phyloP scores from a whole-genome alignment of 2,113 vertebrate species.

The Furnarius figulus region DNA sequence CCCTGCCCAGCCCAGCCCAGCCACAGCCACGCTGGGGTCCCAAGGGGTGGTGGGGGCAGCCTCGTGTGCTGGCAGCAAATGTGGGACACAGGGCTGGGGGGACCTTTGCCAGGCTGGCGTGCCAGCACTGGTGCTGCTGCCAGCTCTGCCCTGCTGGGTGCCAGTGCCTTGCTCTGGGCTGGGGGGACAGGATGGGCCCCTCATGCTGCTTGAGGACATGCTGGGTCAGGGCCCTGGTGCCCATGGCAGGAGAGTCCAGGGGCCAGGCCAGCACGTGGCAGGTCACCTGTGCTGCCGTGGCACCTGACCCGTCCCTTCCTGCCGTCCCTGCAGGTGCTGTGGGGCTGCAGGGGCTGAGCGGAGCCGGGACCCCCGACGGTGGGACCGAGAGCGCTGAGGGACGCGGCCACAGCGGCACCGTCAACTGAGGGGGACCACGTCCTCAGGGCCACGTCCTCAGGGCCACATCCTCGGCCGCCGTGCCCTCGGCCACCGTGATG shows the following conservation, averaged over 20 bases:
- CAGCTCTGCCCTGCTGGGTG: not conserved
- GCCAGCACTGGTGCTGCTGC: not conserved
- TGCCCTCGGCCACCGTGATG: fast-evolving
- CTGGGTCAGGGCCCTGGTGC: not conserved
- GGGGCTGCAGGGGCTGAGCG: not conserved
- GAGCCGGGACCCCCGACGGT: fast-evolving
- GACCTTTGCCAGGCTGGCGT: not conserved
- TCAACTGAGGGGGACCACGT: not conserved
- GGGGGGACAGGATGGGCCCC: fast-evolving
- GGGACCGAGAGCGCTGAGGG: fast-evolving
- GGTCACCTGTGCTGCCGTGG: not conserved
- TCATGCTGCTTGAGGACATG: fast-evolving
- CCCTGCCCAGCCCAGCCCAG: fast-evolving
- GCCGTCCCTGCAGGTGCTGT: not conserved
- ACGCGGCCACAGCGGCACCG: fast-evolving
- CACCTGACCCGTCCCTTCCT: not conserved
- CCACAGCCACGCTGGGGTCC: fast-evolving
- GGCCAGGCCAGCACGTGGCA: fast-evolving
- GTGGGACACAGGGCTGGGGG: not conserved
- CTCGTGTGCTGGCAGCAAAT: fast-evolving
- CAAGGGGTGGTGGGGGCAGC: not conserved
- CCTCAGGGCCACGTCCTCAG: not conserved
- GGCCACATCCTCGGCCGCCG: not conserved
- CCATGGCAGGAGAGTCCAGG: not conserved
- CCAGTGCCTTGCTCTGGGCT: not conserved